A percentile compares a stretch with the other conserved stretches of the same genome.
Evolutionary conservation across 1,140 invertebrate species (phyloP).

Genomic region (Magallana angulata): DNA sequence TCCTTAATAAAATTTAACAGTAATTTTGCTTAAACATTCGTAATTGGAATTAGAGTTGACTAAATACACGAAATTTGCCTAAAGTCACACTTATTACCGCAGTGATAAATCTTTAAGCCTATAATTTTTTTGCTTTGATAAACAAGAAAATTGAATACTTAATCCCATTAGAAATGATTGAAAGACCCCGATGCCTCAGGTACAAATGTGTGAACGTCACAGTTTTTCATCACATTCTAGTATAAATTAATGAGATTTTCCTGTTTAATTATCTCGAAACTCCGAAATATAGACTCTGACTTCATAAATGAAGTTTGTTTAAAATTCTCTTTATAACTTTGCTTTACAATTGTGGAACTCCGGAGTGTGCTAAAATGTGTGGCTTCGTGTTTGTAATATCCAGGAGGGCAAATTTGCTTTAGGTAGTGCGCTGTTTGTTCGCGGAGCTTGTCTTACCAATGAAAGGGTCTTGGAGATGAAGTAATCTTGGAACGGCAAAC

Average conservation of each 20-base stretch:
- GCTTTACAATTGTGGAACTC: constrained; percentile 17
- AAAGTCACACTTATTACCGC: constrained; percentile 13
- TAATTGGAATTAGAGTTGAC: constrained; percentile 15
- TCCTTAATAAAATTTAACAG: not conserved
- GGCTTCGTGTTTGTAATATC: constrained; percentile 15
- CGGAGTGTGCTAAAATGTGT: constrained; percentile 18
- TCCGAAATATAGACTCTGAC: constrained; percentile 12
- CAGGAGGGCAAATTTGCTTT: not conserved
- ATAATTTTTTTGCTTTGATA: constrained; percentile 7
- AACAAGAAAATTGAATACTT: not conserved
- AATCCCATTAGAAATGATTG: constrained; percentile 26
- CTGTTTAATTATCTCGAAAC: not conserved
- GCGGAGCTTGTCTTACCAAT: not conserved
- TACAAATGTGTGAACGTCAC: not conserved
- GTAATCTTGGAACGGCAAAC: constrained; percentile 33
- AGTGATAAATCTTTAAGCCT: not conserved
- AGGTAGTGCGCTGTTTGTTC: constrained; percentile 16
- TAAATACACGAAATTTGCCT: not conserved
- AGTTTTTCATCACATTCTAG: not conserved
- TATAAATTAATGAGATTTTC: not conserved
- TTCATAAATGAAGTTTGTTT: constrained; percentile 27
- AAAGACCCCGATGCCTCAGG: not conserved
- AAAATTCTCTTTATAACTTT: constrained; percentile 21
- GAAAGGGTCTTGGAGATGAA: constrained; percentile 19
- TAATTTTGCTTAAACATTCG: not conserved